phyloP scores from a whole-genome alignment of 2,113 vertebrate species.

The Boulengeromyrus knoepffleri region DNA sequence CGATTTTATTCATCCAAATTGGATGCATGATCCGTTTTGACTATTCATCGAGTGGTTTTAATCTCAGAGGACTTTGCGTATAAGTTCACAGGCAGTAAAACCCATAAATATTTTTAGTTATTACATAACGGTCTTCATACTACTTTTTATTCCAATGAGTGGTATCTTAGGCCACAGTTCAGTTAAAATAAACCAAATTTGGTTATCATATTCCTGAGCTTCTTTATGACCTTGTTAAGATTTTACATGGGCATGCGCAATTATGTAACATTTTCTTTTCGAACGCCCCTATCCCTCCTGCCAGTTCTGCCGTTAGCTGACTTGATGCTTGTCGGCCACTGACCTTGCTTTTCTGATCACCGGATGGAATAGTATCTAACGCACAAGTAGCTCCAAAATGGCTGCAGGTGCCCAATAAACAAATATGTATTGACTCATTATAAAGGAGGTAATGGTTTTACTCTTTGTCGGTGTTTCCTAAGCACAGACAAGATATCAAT shows the following conservation, averaged over 20 bases:
- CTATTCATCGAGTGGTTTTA: neutral
- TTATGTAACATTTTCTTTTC: neutral
- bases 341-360: neutral
- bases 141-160: neutral
- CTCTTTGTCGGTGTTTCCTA: conserved; percentile 29
- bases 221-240: neutral
- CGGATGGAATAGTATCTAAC: neutral
- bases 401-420: neutral
- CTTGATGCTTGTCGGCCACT: neutral
- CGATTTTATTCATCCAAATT: neutral
- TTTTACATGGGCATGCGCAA: neutral
- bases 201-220: neutral
- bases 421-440: conserved; percentile 35
- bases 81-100: neutral
- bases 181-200: neutral
- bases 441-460: conserved; percentile 47
- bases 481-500: neutral
- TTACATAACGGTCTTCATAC: neutral
- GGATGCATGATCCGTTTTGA: neutral
- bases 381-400: neutral
- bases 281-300: neutral
- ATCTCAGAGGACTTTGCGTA: neutral
- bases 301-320: neutral
- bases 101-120: neutral
- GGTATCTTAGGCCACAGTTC: neutral